phyloP scores from a whole-genome alignment of 2,888 invertebrate species.

The Diplazon laetatorius region DNA sequence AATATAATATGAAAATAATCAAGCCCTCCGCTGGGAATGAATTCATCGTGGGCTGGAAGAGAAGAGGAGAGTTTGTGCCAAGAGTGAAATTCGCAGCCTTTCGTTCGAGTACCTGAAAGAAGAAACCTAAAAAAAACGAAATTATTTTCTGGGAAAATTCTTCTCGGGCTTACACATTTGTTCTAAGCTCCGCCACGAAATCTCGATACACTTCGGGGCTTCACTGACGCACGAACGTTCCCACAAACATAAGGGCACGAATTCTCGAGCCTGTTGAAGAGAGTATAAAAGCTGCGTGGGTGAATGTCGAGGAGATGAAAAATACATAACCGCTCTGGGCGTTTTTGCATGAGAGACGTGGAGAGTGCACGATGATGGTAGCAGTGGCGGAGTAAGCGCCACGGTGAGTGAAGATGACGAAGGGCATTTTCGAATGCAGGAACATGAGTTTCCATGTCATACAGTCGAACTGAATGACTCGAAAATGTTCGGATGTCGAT shows the following conservation, averaged over 20 bases:
- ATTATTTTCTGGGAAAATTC: background rate
- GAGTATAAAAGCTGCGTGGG: conserved; percentile 24
- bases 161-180: conserved; percentile 10
- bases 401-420: conserved; percentile 43
- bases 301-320: conserved; percentile 38
- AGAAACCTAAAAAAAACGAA: conserved; percentile 28
- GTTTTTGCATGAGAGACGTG: conserved; percentile 5
- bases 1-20: too few relatives aligned
- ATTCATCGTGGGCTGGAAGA: too few relatives aligned
- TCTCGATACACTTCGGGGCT: conserved; percentile 43
- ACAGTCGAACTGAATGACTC: too few relatives aligned
- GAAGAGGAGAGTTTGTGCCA: too few relatives aligned
- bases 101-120: too few relatives aligned
- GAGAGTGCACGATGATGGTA: conserved; percentile 29
- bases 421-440: too few relatives aligned
- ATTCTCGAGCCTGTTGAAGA: conserved; percentile 39
- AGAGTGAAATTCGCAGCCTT: too few relatives aligned
- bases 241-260: background rate
- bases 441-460: too few relatives aligned
- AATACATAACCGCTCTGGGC: conserved; percentile 1
- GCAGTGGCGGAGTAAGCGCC: conserved; percentile 26
- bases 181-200: conserved; percentile 12
- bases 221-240: conserved; percentile 12
- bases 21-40: too few relatives aligned
- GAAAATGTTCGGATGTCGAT: background rate